These are phyloP conservation scores for Gracilinanus agilis DNA, from an alignment of 2,113 vertebrate species.

Conservation along the genomic window DNA sequence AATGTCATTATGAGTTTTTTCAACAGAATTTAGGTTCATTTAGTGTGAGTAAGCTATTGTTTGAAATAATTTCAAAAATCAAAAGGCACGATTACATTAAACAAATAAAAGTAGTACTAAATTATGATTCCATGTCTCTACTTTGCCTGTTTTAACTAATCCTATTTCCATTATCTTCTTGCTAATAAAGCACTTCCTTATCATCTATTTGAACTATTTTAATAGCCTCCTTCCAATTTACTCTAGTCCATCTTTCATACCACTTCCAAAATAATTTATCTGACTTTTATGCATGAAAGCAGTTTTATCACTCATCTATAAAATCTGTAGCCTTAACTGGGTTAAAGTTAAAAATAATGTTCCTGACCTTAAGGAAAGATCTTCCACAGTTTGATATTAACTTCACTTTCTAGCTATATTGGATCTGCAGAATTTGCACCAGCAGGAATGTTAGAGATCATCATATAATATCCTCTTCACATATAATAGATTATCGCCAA, in stretches of 20 bases:
- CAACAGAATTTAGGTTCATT: not conserved
- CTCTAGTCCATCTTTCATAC: not conserved
- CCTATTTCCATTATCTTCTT: not conserved
- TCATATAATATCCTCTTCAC: not conserved
- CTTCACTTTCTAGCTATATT: not conserved
- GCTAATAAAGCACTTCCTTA: not conserved
- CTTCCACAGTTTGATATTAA: not conserved
- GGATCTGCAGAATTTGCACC: not conserved
- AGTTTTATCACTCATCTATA: not conserved
- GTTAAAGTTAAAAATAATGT: not conserved
- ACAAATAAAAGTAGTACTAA: not conserved
- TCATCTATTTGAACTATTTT: not conserved
- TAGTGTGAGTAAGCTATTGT: not conserved
- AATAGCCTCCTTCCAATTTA: not conserved
- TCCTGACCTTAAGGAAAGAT: not conserved
- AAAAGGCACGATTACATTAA: not conserved
- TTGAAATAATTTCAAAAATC: not conserved
- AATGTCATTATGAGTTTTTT: not conserved
- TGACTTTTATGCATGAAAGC: not conserved
- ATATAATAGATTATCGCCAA: not conserved
- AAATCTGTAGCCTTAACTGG: not conserved
- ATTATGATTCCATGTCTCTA: not conserved
- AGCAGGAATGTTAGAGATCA: not conserved
- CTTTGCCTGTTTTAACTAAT: not conserved
- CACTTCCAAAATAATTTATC: not conserved